These are phyloP conservation scores for Triplophysa tibetana DNA, from an alignment of 2,113 vertebrate species.

Conservation along the genomic window DNA sequence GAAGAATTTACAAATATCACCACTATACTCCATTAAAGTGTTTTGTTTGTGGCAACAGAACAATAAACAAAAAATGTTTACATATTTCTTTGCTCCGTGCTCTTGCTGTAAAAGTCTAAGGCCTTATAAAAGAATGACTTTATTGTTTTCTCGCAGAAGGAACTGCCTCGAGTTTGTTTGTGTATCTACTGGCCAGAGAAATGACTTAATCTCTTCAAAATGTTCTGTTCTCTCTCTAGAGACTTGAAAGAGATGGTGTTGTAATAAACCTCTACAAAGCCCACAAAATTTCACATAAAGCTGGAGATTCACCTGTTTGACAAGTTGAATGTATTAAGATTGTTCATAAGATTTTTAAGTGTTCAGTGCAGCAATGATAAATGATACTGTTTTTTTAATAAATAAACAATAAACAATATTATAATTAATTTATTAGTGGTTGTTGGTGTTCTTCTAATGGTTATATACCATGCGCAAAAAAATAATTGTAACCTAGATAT, in stretches of 20 bases:
- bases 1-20: neutral
- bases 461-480: too few species aligned
- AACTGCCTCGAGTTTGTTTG: neutral
- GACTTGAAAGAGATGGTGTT: neutral
- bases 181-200: neutral
- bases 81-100: neutral
- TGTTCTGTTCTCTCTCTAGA: slow-evolving; percentile 47
- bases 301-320: too few species aligned
- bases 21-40: neutral
- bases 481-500: too few species aligned
- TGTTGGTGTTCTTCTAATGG: too few species aligned
- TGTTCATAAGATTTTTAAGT: too few species aligned
- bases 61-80: slow-evolving; percentile 5
- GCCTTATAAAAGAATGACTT: slow-evolving; percentile 4
- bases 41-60: slow-evolving; percentile 12
- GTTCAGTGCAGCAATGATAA: too few species aligned
- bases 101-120: neutral
- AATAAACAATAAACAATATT: too few species aligned
- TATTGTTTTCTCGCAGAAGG: slow-evolving; percentile 27
- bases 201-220: slow-evolving; percentile 53
- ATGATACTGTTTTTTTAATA: too few species aligned
- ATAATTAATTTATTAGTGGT: too few species aligned
- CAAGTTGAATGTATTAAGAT: too few species aligned
- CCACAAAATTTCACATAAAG: neutral
- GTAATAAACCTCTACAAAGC: neutral